phyloP scores from a whole-genome alignment of 2,888 invertebrate species.

The Arrhopalites spinosus region DNA sequence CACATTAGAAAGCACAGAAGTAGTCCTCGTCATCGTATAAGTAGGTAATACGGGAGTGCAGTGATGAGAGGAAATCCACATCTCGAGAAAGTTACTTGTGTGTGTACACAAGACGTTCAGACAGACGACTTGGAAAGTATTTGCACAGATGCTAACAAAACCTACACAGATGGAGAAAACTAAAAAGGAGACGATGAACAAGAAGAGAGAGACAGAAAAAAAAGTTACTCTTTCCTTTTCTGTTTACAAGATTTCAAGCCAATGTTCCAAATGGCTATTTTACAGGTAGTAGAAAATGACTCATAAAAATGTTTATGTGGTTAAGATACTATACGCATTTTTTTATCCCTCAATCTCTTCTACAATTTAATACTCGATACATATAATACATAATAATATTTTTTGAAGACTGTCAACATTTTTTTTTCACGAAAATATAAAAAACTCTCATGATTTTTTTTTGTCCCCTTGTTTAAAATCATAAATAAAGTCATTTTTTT shows the following conservation, averaged over 20 bases:
- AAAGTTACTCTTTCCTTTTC: neutral
- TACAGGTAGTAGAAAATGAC: neutral
- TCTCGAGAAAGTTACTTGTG: constrained; percentile 7
- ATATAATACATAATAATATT: too few species aligned
- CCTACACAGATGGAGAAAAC: constrained; percentile 1
- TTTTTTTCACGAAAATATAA: constrained; percentile 5
- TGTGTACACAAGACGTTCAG: constrained; percentile 11
- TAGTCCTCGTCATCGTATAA: neutral
- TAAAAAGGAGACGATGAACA: neutral
- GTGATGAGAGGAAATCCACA: constrained; percentile 29
- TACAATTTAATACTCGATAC: too few species aligned
- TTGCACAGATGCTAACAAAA: constrained; percentile 35
- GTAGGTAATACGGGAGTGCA: constrained; percentile 25
- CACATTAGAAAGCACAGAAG: neutral
- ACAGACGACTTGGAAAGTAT: constrained; percentile 11
- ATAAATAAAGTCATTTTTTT: too few species aligned
- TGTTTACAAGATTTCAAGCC: neutral
- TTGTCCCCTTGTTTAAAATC: too few species aligned
- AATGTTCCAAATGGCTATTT: neutral
- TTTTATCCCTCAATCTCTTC: too few species aligned
- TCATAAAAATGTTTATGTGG: constrained; percentile 22
- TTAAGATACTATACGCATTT: constrained; percentile 1
- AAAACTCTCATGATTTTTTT: too few species aligned
- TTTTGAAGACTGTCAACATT: neutral
- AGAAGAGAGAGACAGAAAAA: neutral